Evolutionary conservation across 1,140 invertebrate species (phyloP).

Genomic region (Pseudomyrmex cubaensis): DNA sequence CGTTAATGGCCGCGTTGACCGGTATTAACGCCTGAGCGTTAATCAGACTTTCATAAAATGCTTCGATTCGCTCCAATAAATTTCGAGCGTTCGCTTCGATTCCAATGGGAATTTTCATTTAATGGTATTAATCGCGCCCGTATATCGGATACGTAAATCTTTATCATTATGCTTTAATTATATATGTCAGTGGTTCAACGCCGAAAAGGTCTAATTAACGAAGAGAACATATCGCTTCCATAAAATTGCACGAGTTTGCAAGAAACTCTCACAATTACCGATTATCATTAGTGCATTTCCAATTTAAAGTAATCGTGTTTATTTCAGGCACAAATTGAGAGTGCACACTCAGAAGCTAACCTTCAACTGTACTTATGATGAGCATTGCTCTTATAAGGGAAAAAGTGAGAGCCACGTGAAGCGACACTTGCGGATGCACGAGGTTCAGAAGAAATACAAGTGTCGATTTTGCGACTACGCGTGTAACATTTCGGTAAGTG

Average conservation of each 20-base stretch:
- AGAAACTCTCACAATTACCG: constrained; percentile 17
- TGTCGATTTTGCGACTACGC: constrained; percentile 93
- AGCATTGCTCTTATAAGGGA: constrained; percentile 88
- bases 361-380: constrained; percentile 75
- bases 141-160: constrained; percentile 56
- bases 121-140: constrained; percentile 50
- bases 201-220: constrained; percentile 48
- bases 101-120: constrained; percentile 57
- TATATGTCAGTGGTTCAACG: constrained; percentile 35
- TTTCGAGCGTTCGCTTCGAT: constrained; percentile 26
- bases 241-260: constrained; percentile 28
- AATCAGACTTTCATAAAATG: constrained; percentile 59
- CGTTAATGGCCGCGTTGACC: constrained; percentile 53
- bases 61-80: constrained; percentile 51
- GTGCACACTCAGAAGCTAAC: constrained; percentile 30
- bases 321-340: constrained; percentile 79
- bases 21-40: constrained; percentile 47
- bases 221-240: constrained; percentile 26
- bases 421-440: constrained; percentile 91
- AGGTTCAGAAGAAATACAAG: constrained; percentile 92
- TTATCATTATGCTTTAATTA: constrained; percentile 59
- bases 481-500: constrained; percentile 90
- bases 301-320: constrained; percentile 23
- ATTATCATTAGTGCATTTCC: constrained; percentile 16
- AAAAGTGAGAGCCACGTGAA: constrained; percentile 90